Evolutionary conservation across 2,888 invertebrate species (phyloP).

Genomic region (Branchellion lobata): DNA sequence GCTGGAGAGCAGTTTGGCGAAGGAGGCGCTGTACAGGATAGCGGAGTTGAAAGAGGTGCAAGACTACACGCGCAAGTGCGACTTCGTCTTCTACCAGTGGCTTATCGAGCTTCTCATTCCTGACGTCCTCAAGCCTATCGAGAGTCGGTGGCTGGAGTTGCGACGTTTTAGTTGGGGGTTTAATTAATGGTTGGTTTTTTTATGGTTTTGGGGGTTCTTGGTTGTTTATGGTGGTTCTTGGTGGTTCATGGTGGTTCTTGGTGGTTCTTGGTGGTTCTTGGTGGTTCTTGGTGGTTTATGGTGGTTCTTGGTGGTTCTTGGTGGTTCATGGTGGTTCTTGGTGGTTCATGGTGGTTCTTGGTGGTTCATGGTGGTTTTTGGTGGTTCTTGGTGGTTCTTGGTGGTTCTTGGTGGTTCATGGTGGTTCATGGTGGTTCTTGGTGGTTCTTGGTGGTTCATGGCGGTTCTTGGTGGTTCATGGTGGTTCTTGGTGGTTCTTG

Average conservation of each 20-base stretch:
- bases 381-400: too few species aligned
- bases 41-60: constrained; percentile 38
- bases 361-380: too few species aligned
- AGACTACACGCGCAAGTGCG: constrained; percentile 38
- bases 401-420: too few species aligned
- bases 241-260: background rate
- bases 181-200: background rate
- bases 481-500: too few species aligned
- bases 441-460: too few species aligned
- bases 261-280: background rate
- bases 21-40: constrained; percentile 30
- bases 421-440: too few species aligned
- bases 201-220: background rate
- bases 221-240: background rate
- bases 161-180: background rate
- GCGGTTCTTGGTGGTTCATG: too few species aligned
- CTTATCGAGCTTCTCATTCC: constrained; percentile 47
- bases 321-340: too few species aligned
- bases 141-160: constrained; percentile 19
- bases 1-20: constrained; percentile 30
- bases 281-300: background rate
- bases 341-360: too few species aligned
- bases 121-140: constrained; percentile 46
- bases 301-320: too few species aligned
- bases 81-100: constrained; percentile 42